Conservation (phyloP, 2,797 vertebrate species). For the Bovichtus variegatus region DNA sequence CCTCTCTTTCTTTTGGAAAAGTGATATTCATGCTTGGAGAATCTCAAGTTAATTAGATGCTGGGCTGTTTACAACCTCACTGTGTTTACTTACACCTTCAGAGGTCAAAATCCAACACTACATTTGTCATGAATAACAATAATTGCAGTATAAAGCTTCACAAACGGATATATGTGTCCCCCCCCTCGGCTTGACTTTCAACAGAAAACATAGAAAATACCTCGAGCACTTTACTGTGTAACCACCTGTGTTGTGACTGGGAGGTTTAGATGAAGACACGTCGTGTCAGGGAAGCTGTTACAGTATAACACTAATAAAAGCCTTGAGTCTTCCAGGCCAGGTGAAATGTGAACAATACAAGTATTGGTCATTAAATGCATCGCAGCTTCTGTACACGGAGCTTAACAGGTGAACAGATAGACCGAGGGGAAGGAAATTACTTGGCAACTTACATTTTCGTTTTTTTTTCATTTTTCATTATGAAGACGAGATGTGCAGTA, state of each 20-base stretch:
- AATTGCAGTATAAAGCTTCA: slow-evolving; percentile 27
- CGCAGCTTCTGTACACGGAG: slow-evolving; percentile 19
- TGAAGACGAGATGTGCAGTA: slow-evolving; percentile 28
- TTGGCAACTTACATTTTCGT: slow-evolving; percentile 13
- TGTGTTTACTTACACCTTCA: slow-evolving; percentile 34
- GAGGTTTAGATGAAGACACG: slow-evolving; percentile 29
- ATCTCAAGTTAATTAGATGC: slow-evolving; percentile 43
- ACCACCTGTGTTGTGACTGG: slow-evolving; percentile 13
- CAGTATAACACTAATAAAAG: slow-evolving; percentile 33
- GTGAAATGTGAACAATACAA: slow-evolving; percentile 41
- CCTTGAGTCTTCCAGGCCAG: slow-evolving; percentile 3
- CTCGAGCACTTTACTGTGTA: not conserved
- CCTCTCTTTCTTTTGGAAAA: slow-evolving; percentile 18
- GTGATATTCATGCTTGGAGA: slow-evolving; percentile 21
- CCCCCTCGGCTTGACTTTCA: not conserved
- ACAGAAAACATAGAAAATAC: not conserved
- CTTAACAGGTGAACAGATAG: slow-evolving; percentile 27
- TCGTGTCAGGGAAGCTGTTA: slow-evolving; percentile 11
- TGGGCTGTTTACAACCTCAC: slow-evolving; percentile 23
- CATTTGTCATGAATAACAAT: slow-evolving; percentile 16
- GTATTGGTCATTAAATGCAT: slow-evolving; percentile 44
- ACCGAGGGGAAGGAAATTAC: slow-evolving; percentile 32
- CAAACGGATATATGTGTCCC: slow-evolving; percentile 6
- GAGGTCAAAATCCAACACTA: slow-evolving; percentile 32
- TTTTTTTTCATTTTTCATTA: slow-evolving; percentile 32